These are phyloP conservation scores for Penelope pileata DNA, from an alignment of 2,113 vertebrate species.

Conservation along the genomic window DNA sequence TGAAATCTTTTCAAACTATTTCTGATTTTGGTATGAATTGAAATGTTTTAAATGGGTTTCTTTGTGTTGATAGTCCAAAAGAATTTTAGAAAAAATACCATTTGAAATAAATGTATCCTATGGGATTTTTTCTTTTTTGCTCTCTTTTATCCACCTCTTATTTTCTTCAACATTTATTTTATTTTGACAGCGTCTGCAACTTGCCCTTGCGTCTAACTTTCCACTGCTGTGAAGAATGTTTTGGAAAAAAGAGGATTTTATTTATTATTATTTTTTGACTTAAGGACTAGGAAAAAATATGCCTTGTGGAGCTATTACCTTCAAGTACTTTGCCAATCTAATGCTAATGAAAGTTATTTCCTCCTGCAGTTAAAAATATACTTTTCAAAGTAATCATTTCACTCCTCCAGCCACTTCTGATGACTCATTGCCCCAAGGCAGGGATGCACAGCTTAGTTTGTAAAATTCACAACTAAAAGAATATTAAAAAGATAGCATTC, in stretches of 20 bases:
- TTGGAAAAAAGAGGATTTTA: background rate
- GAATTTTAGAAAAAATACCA: background rate
- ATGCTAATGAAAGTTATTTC: slow-evolving; percentile 74
- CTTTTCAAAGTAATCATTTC: slow-evolving; percentile 61
- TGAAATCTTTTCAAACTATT: background rate
- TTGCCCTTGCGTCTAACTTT: slow-evolving; percentile 4
- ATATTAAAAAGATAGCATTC: slow-evolving; percentile 12
- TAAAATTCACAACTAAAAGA: background rate
- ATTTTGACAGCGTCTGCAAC: background rate
- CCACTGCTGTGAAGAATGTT: slow-evolving; percentile 13
- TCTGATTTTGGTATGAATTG: background rate
- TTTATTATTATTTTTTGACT: slow-evolving; percentile 11
- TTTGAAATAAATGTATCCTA: background rate
- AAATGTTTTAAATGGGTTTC: background rate
- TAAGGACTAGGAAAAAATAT: slow-evolving; percentile 30
- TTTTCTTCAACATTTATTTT: slow-evolving; percentile 25
- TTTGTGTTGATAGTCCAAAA: background rate
- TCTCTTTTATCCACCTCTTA: background rate
- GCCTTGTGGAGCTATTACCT: slow-evolving; percentile 53
- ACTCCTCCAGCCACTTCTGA: slow-evolving; percentile 33
- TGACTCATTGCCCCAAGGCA: slow-evolving; percentile 51
- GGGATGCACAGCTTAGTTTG: slow-evolving; percentile 1
- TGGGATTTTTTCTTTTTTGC: background rate
- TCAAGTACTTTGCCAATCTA: slow-evolving; percentile 57
- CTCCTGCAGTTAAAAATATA: slow-evolving; percentile 67